Conservation (phyloP, 2,797 vertebrate species). For the Mycteria americana region DNA sequence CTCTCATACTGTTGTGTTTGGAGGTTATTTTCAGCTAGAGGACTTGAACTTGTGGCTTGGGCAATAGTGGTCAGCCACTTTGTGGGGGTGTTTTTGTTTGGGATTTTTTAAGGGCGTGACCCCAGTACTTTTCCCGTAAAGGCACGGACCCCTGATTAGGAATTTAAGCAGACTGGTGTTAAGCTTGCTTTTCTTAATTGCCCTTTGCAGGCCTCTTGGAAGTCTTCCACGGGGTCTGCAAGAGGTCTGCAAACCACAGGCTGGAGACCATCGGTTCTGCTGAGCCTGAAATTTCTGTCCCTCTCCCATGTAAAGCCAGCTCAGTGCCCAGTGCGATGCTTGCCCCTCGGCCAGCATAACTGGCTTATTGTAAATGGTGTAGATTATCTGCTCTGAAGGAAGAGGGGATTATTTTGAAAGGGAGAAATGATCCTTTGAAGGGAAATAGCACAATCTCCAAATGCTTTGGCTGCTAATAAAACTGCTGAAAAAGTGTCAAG, state of each 20-base stretch:
- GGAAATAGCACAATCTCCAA: conserved; percentile 16
- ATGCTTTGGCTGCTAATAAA: conserved; percentile 47
- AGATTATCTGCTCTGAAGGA: conserved; percentile 43
- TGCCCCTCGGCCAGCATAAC: conserved; percentile 3
- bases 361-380: conserved; percentile 37
- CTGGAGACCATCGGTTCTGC: background rate
- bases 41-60: background rate
- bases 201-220: background rate
- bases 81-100: background rate
- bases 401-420: conserved; percentile 55
- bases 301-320: background rate
- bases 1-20: background rate
- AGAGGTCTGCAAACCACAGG: background rate
- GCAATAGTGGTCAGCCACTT: background rate
- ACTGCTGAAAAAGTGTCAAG: background rate
- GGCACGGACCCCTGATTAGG: background rate
- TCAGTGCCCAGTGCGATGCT: background rate
- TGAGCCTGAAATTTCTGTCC: background rate
- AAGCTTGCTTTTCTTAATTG: background rate
- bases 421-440: conserved; percentile 45
- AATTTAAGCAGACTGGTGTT: background rate
- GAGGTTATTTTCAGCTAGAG: conserved; percentile 12
- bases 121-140: background rate
- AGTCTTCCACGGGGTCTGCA: background rate
- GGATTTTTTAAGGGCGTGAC: background rate